phyloP scores from a whole-genome alignment of 2,113 vertebrate species.

The Aramus guarauna region DNA sequence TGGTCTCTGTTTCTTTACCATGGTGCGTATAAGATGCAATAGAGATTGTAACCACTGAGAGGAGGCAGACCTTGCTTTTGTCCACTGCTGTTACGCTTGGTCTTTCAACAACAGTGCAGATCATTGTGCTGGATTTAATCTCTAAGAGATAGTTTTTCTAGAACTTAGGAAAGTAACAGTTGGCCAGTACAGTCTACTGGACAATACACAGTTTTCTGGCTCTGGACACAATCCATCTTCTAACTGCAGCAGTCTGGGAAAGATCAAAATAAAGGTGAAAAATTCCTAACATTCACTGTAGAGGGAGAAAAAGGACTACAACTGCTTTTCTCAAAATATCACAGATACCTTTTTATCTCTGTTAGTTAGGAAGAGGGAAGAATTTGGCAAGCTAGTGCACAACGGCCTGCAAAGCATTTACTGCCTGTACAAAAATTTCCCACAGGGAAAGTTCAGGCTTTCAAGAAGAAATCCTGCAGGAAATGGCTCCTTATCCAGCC shows the following conservation, averaged over 20 bases:
- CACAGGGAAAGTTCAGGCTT: not conserved
- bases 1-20: not conserved
- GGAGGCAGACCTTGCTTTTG: not conserved
- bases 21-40: not conserved
- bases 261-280: not conserved
- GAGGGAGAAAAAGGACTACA: not conserved
- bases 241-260: not conserved
- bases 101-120: not conserved
- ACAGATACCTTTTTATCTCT: not conserved
- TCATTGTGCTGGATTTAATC: not conserved
- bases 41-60: not conserved
- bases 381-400: not conserved
- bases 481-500: constrained; percentile 18
- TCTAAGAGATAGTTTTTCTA: not conserved
- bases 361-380: not conserved
- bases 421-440: not conserved
- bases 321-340: not conserved
- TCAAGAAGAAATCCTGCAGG: constrained; percentile 20
- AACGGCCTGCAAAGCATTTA: not conserved
- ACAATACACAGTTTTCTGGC: not conserved
- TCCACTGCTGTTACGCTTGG: not conserved
- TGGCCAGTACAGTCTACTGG: not conserved
- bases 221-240: not conserved
- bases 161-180: not conserved
- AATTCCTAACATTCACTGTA: not conserved